Percentiles rank a stretch among this genome's conserved stretches.
These are phyloP conservation scores for Serranus cabrilla DNA, from an alignment of 2,797 vertebrate genomes.

Conservation along the genomic window DNA sequence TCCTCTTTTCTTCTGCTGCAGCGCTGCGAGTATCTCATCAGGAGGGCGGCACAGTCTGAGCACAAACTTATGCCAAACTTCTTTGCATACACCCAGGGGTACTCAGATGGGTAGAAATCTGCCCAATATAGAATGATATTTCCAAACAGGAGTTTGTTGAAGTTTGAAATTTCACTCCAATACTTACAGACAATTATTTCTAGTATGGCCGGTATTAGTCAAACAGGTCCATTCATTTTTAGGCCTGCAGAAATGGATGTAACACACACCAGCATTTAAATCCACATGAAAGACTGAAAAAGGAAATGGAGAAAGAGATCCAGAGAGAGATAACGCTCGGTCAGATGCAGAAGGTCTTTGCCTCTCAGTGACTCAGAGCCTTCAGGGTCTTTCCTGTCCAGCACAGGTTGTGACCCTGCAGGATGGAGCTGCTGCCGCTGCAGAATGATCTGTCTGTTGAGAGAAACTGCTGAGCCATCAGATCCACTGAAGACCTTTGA, in stretches of 20 bases:
- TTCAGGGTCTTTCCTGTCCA: constrained; percentile 59
- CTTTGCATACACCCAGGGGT: constrained; percentile 3
- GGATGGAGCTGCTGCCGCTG: constrained; percentile 54
- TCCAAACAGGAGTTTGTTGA: not conserved
- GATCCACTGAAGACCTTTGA: constrained; percentile 65
- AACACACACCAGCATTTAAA: not conserved
- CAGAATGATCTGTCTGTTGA: constrained; percentile 69
- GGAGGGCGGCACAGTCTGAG: not conserved
- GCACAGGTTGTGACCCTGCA: constrained; percentile 70
- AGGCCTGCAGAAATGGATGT: constrained; percentile 1
- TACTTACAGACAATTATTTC: not conserved
- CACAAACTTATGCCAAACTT: constrained; percentile 7
- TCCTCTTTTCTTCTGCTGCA: constrained; percentile 46
- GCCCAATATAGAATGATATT: not conserved
- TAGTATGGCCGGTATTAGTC: not conserved
- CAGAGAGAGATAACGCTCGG: constrained; percentile 13
- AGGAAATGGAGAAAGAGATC: constrained; percentile 16
- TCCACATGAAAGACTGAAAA: constrained; percentile 13
- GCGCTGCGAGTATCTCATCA: constrained; percentile 9
- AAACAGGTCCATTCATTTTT: not conserved
- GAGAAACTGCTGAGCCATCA: constrained; percentile 66
- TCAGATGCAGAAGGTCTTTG: constrained; percentile 33
- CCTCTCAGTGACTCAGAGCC: constrained; percentile 44
- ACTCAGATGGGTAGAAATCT: not conserved
- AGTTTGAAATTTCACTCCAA: not conserved